Evolutionary conservation across 2,113 vertebrate genomes (phyloP).

Genomic region (Glaucidium brasilianum): DNA sequence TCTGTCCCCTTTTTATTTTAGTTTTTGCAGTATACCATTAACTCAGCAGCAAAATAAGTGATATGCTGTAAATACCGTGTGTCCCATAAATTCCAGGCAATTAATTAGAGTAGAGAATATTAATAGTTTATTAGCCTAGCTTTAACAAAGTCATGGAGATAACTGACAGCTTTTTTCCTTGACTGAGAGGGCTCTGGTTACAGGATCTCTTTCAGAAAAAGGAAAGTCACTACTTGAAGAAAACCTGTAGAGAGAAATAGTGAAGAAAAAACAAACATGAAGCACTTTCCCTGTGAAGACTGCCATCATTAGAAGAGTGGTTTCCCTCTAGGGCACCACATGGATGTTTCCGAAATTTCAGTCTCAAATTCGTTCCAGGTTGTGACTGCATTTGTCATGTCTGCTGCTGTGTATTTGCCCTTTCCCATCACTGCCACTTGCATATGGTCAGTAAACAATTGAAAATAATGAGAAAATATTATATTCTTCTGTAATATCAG

Average conservation of each 20-base stretch:
- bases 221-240: neutral
- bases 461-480: neutral
- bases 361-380: conserved; percentile 6
- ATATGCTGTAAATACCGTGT: neutral
- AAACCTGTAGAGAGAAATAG: neutral
- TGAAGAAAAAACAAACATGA: neutral
- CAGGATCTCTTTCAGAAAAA: neutral
- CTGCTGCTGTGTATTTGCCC: neutral
- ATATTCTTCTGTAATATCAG: neutral
- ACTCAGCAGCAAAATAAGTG: neutral
- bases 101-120: neutral
- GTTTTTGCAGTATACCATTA: neutral
- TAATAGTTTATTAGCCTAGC: neutral
- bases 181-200: neutral
- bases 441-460: neutral
- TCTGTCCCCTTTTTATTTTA: neutral
- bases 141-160: neutral
- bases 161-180: neutral
- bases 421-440: neutral
- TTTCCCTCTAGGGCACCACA: neutral
- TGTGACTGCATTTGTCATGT: conserved; percentile 3
- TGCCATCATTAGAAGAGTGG: neutral
- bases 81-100: neutral
- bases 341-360: neutral
- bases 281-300: neutral